Evolutionary conservation across 2,797 vertebrate genomes (phyloP), one percentile per base, ranked within the genome.

Genomic region (Australoheros facetus): DNA sequence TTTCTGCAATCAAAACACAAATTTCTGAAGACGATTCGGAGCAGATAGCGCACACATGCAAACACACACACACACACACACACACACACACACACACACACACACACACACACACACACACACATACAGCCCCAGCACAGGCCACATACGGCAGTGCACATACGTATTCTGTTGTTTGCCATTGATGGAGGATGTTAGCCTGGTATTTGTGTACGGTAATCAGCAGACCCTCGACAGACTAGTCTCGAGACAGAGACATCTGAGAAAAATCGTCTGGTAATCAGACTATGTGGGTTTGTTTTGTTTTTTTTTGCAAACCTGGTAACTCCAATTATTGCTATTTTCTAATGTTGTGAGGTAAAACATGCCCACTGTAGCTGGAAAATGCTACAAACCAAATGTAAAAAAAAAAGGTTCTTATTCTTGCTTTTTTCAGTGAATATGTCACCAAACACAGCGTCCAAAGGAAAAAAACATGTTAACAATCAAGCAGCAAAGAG

Each of bases 1-100:
- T 91, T 81, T 93, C 88, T 81, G 94, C 95, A 96, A 96, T 96
- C 95, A 96, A 94, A 95, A 94, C 92, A 94, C 77, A 82, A 89
- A 91, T 93, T 89, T 94, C 79, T 77, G 75, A 71, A 79, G 88
- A 88, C 75, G 78, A 90, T 58, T 23, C 7, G 60, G 73, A 85
- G 77, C 82, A 75, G 73, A 62, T 79, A 80, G 59, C 64, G n/a
- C 53, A 32, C 73, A 58, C 77, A 62, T 75, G 17, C 55, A 0
- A 51, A 51, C 71, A 45, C 69, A 60, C 78, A 64, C 76, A 19
- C 48, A 0, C 51, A 51, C 72, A 69, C 64, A 72, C 45, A 12
- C 26, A 26, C 26, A 26, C 26, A 26, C 26, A 26, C 26, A 26
- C 26, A 26, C 26, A 26, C 2, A 26, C 53, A 32, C 73, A 58